Evolutionary conservation across 2,888 invertebrate genomes (phyloP).

Genomic region (Laothoe populi): DNA sequence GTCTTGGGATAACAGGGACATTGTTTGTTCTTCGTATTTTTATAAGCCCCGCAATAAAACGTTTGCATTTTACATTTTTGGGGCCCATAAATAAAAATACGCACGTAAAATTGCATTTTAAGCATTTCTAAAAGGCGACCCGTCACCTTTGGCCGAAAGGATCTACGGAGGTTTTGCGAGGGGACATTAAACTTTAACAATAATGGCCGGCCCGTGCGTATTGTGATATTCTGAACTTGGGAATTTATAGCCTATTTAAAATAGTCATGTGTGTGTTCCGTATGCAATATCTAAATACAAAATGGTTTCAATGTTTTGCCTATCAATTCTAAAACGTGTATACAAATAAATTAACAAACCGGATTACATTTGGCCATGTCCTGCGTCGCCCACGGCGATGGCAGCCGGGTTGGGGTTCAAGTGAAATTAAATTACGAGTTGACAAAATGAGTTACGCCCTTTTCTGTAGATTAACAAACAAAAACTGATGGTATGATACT

Average conservation of each 20-base stretch:
- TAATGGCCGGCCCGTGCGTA: constrained; percentile 57
- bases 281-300: neutral
- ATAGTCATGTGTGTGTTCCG: constrained; percentile 25
- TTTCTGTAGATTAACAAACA: constrained; percentile 85
- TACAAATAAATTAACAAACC: constrained; percentile 71
- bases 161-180: constrained; percentile 50
- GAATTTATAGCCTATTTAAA: constrained; percentile 58
- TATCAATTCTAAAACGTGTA: constrained; percentile 54
- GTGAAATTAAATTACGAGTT: constrained; percentile 83
- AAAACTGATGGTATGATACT: constrained; percentile 82
- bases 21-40: constrained; percentile 82
- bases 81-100: constrained; percentile 79
- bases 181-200: constrained; percentile 62
- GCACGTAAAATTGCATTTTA: constrained; percentile 82
- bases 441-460: constrained; percentile 85
- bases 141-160: constrained; percentile 68
- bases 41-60: constrained; percentile 81
- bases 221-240: constrained; percentile 57
- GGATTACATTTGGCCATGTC: constrained; percentile 68
- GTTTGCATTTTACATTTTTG: constrained; percentile 83
- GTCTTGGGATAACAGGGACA: constrained; percentile 71
- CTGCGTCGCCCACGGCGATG: constrained; percentile 58
- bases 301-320: constrained; percentile 41
- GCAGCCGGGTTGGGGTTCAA: constrained; percentile 65
- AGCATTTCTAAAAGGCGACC: constrained; percentile 75